Percentiles rank a stretch among this genome's conserved stretches.
phyloP scores from a whole-genome alignment of 1,140 invertebrate species.

The Tetramorium parvispinum region DNA sequence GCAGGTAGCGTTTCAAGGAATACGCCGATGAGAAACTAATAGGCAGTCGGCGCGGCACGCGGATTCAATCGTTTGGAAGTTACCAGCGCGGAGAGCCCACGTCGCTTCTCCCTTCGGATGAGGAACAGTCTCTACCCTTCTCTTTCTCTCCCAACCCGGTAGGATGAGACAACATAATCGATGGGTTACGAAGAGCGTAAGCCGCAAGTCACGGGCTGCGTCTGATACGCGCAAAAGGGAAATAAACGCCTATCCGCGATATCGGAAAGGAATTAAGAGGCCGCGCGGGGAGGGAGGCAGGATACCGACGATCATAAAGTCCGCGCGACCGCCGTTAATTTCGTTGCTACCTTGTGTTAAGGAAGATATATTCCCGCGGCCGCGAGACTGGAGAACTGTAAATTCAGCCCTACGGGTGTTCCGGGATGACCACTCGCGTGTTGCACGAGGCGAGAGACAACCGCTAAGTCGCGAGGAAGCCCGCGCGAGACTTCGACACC shows the following conservation, averaged over 20 bases:
- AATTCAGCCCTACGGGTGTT: constrained; percentile 38
- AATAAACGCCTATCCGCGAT: constrained; percentile 53
- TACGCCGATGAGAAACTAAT: constrained; percentile 58
- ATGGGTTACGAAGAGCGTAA: constrained; percentile 57
- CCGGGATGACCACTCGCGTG: constrained; percentile 35
- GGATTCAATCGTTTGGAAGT: constrained; percentile 54
- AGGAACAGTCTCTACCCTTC: constrained; percentile 14
- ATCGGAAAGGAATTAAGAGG: constrained; percentile 60
- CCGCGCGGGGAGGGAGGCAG: background rate
- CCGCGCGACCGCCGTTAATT: constrained; percentile 40
- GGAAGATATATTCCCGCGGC: constrained; percentile 38
- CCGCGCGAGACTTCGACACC: constrained; percentile 27
- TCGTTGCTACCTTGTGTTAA: constrained; percentile 47
- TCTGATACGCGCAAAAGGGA: constrained; percentile 34
- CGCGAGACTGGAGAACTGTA: constrained; percentile 27
- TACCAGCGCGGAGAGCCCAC: constrained; percentile 1
- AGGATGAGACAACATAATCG: constrained; percentile 59
- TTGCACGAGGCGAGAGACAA: constrained; percentile 15
- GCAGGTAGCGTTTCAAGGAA: constrained; percentile 50
- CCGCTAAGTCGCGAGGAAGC: constrained; percentile 43
- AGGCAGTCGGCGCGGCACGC: constrained; percentile 38
- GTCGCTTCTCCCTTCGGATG: constrained; percentile 9
- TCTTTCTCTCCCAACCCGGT: background rate
- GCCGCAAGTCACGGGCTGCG: constrained; percentile 36
- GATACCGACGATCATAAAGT: constrained; percentile 51